Evolutionary conservation across 2,113 vertebrate genomes (phyloP).

Genomic region (Tringa solitaria): DNA sequence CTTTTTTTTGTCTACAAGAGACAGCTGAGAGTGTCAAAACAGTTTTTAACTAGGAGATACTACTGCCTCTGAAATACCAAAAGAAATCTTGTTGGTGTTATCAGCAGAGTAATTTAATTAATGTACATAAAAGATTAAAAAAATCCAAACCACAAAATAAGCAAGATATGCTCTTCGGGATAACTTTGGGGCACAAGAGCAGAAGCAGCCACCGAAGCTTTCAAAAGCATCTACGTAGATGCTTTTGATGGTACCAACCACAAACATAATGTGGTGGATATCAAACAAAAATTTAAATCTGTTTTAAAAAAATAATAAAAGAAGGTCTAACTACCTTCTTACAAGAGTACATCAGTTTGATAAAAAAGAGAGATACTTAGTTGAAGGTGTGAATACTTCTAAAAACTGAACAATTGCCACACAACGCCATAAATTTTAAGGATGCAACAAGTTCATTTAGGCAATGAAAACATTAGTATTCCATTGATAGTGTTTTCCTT

Average conservation of each 20-base stretch:
- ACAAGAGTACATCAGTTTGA: background rate
- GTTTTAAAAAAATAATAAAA: background rate
- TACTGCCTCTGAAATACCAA: background rate
- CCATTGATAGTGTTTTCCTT: background rate
- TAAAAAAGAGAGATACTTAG: background rate
- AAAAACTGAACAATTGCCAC: background rate
- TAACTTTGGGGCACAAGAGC: background rate
- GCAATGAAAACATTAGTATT: slow-evolving; percentile 6
- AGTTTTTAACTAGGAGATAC: background rate
- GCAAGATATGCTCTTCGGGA: background rate
- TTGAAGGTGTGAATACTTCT: background rate
- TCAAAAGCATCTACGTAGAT: background rate
- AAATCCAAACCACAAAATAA: no score
- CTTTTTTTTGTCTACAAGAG: background rate
- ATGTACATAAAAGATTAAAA: background rate
- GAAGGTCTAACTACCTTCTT: background rate
- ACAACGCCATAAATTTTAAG: background rate
- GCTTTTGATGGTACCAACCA: background rate
- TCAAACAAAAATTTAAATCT: background rate
- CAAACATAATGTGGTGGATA: background rate
- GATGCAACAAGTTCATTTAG: background rate
- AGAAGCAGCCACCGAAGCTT: background rate
- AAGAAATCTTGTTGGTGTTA: background rate
- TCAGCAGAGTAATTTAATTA: background rate
- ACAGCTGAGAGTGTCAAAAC: background rate